phyloP scores from a whole-genome alignment of 2,113 vertebrate genomes.

The Orientallactaga bullata region DNA sequence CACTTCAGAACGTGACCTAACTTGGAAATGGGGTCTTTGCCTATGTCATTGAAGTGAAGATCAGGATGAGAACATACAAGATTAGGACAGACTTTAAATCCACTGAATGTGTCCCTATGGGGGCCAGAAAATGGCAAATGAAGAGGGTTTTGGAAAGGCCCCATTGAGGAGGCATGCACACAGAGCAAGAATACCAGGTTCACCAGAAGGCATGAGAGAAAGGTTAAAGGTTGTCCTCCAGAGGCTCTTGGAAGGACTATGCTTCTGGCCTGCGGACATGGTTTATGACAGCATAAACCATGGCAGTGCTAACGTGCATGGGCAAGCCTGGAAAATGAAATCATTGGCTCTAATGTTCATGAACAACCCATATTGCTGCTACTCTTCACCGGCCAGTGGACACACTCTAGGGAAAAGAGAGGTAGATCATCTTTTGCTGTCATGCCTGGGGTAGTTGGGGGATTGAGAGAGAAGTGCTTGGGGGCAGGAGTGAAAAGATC shows the following conservation, averaged over 20 bases:
- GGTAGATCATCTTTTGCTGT: not conserved
- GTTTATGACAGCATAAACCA: not conserved
- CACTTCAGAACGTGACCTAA: not conserved
- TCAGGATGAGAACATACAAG: not conserved
- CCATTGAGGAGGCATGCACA: not conserved
- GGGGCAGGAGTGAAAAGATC: not conserved
- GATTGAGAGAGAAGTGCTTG: not conserved
- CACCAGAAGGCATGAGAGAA: not conserved
- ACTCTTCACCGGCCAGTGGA: not conserved
- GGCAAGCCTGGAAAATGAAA: not conserved
- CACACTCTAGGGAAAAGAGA: not conserved
- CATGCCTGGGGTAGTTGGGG: not conserved
- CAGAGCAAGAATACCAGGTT: not conserved
- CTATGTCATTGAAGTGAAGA: not conserved
- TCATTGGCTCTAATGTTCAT: not conserved
- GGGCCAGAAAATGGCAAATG: not conserved
- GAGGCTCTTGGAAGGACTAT: not conserved
- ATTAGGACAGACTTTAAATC: not conserved
- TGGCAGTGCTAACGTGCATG: not conserved
- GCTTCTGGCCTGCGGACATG: not conserved
- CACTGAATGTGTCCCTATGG: not conserved
- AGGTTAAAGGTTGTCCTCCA: not conserved
- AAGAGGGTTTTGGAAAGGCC: not conserved
- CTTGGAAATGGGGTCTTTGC: constrained; percentile 26
- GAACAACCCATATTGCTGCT: not conserved